phyloP scores from a whole-genome alignment of 1,140 invertebrate genomes.

The Drosophila obscura region DNA sequence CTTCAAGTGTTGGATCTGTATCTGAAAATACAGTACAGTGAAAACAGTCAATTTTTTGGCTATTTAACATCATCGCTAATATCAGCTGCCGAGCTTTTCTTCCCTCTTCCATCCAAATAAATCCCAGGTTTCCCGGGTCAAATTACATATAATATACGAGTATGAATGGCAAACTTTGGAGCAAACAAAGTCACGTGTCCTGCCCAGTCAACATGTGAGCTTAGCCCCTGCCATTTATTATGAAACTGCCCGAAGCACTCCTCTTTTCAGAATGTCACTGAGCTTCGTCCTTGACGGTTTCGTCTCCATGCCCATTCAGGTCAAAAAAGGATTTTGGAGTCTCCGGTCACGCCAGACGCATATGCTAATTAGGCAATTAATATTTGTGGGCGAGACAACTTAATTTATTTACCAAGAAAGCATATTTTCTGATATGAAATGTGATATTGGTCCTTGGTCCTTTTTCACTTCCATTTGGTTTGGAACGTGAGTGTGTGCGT shows the following conservation, averaged over 20 bases:
- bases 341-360: conserved; percentile 67
- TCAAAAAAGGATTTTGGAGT: conserved; percentile 24
- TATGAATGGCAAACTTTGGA: neutral
- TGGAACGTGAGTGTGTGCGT: conserved; percentile 19
- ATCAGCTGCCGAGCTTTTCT: too few species aligned
- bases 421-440: conserved; percentile 70
- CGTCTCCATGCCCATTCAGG: conserved; percentile 9
- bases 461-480: conserved; percentile 39
- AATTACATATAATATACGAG: too few species aligned
- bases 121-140: too few species aligned
- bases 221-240: neutral
- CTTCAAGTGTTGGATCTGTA: too few species aligned
- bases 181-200: conserved; percentile 59
- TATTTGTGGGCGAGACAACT: conserved; percentile 82
- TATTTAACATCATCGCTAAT: too few species aligned
- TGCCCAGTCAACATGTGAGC: conserved; percentile 53
- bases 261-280: conserved; percentile 39
- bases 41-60: neutral
- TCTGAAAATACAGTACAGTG: conserved; percentile 3
- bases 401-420: conserved; percentile 77
- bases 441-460: conserved; percentile 58
- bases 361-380: conserved; percentile 83
- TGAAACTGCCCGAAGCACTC: conserved; percentile 8
- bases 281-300: conserved; percentile 5
- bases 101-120: too few species aligned